A percentile compares a stretch with the other conserved stretches of the same genome.
Conservation (phyloP, 2,797 vertebrate species). For the Octomys mimax region DNA sequence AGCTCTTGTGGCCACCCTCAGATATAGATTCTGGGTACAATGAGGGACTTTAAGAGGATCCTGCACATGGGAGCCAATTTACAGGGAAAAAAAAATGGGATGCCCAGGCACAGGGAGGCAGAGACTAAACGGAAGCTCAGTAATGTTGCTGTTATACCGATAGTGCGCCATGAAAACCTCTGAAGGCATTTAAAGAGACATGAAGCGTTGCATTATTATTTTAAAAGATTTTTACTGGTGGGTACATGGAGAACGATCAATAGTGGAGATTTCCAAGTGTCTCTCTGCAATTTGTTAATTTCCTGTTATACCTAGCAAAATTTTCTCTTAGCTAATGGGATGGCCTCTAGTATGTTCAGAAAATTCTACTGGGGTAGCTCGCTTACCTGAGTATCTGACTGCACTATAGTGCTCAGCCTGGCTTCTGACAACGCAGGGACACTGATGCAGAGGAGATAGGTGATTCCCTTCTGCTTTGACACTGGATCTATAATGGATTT, state of each 20-base stretch:
- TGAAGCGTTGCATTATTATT: background rate
- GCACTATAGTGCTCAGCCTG: background rate
- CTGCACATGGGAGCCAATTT: too few relatives aligned
- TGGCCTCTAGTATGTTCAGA: background rate
- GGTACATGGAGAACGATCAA: background rate
- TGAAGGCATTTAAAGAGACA: background rate
- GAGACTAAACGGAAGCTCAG: too few relatives aligned
- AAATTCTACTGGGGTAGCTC: background rate
- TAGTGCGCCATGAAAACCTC: background rate
- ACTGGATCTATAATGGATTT: background rate
- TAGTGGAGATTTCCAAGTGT: background rate
- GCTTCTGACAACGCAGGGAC: background rate
- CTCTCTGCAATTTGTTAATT: background rate
- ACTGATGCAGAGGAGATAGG: background rate
- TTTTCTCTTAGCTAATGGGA: background rate
- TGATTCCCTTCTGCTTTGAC: background rate
- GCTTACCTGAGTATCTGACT: background rate
- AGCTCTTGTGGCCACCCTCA: background rate
- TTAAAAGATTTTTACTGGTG: background rate
- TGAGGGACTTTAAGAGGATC: background rate
- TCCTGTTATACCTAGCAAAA: background rate
- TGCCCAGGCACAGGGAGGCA: background rate
- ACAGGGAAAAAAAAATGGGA: background rate
- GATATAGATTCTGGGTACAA: background rate
- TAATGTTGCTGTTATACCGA: background rate